Evolutionary conservation across 2,797 vertebrate species (phyloP).

Genomic region (Propithecus deckenii): DNA sequence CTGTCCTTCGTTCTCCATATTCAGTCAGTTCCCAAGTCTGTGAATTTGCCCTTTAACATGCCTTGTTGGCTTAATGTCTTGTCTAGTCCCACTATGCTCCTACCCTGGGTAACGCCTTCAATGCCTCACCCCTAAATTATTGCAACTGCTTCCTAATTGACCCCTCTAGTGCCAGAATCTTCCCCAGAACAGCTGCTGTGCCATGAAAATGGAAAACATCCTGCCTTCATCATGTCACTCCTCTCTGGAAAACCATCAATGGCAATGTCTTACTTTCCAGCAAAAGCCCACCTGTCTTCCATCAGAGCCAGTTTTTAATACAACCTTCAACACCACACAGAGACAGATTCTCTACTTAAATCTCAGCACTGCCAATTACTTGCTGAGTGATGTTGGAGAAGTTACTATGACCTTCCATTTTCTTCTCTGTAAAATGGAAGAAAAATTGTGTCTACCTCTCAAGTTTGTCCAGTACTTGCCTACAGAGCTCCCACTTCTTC

Average conservation of each 20-base stretch:
- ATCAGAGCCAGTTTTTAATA: not conserved
- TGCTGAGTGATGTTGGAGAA: not conserved
- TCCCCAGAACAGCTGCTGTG: not conserved
- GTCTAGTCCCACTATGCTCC: not conserved
- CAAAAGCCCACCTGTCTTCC: not conserved
- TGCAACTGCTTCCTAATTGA: constrained; percentile 5
- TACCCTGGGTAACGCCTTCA: not conserved
- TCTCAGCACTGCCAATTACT: not conserved
- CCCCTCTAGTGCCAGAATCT: not conserved
- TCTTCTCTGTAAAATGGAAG: constrained; percentile 17
- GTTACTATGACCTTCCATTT: not conserved
- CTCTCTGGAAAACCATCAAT: not conserved
- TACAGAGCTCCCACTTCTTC: not conserved
- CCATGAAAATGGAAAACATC: not conserved
- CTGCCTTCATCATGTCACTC: not conserved
- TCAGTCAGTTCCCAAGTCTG: not conserved
- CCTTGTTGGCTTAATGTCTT: not conserved
- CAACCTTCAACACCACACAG: not conserved
- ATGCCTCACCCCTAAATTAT: not conserved
- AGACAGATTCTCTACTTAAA: not conserved
- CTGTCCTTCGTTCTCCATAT: not conserved
- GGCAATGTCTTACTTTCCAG: not conserved
- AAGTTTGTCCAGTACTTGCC: not conserved
- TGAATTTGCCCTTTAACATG: not conserved
- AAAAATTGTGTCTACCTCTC: not conserved